These are phyloP conservation scores for Furcifer pardalis DNA, from an alignment of 2,797 vertebrate genomes.

Conservation along the genomic window DNA sequence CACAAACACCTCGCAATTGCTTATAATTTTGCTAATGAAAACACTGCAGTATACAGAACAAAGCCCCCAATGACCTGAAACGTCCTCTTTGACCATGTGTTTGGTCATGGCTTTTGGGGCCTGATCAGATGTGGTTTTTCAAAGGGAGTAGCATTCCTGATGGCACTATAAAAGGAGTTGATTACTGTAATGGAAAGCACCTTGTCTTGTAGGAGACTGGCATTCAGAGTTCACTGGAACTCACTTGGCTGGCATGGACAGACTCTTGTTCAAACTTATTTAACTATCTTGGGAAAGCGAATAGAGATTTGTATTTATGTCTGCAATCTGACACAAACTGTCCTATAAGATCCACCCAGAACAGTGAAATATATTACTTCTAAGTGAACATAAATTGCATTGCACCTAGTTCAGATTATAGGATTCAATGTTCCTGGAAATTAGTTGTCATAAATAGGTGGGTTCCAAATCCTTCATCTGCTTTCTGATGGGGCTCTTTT, in stretches of 20 bases:
- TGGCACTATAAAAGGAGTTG: background rate
- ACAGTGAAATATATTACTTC: background rate
- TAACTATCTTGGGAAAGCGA: background rate
- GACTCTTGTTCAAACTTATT: background rate
- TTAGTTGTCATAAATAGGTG: background rate
- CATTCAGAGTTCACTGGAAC: background rate
- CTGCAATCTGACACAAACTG: background rate
- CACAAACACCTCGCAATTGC: background rate
- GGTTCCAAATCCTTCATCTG: background rate
- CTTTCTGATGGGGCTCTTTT: background rate
- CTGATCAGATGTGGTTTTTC: background rate
- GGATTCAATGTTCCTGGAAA: background rate
- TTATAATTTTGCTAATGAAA: background rate
- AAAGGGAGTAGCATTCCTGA: background rate
- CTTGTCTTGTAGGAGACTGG: background rate
- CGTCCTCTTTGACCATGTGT: background rate
- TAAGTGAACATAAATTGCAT: background rate
- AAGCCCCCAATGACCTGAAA: background rate
- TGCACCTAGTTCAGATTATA: background rate
- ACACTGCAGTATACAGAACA: background rate
- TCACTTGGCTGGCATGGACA: background rate
- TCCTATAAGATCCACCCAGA: too few relatives aligned
- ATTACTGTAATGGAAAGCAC: background rate
- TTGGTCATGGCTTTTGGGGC: background rate
- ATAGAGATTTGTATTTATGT: background rate